A percentile compares a stretch with the other conserved stretches of the same genome.
Conservation (phyloP, 2,797 vertebrate species). For the Siniperca obscura region DNA sequence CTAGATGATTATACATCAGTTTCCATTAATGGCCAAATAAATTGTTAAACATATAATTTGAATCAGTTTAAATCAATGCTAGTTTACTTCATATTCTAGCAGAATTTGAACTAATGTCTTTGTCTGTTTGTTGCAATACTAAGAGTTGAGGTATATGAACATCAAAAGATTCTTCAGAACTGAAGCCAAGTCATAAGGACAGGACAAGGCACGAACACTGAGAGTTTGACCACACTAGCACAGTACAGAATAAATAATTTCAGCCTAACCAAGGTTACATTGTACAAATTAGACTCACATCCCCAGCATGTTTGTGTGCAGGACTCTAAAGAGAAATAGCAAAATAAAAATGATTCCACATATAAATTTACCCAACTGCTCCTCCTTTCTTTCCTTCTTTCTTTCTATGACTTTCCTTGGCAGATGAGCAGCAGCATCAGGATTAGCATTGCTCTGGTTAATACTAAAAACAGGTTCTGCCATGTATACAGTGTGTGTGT, state of each 20-base stretch:
- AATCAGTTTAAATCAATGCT: background rate
- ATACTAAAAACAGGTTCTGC: slow-evolving; percentile 45
- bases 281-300: no score
- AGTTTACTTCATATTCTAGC: background rate
- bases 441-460: slow-evolving; percentile 27
- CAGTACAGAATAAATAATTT: background rate
- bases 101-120: background rate
- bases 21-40: background rate
- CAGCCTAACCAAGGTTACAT: background rate
- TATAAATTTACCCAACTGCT: background rate
- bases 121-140: background rate
- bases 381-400: background rate
- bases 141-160: background rate
- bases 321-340: background rate
- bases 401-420: background rate
- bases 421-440: slow-evolving; percentile 22
- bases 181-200: background rate
- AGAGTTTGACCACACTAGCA: background rate
- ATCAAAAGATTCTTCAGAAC: background rate
- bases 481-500: slow-evolving; percentile 8
- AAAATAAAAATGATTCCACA: background rate
- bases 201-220: no score
- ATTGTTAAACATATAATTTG: background rate
- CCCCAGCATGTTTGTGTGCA: no score
- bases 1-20: slow-evolving; percentile 12